Evolutionary conservation across 1,140 invertebrate genomes (phyloP).

Genomic region (Ooceraea biroi): DNA sequence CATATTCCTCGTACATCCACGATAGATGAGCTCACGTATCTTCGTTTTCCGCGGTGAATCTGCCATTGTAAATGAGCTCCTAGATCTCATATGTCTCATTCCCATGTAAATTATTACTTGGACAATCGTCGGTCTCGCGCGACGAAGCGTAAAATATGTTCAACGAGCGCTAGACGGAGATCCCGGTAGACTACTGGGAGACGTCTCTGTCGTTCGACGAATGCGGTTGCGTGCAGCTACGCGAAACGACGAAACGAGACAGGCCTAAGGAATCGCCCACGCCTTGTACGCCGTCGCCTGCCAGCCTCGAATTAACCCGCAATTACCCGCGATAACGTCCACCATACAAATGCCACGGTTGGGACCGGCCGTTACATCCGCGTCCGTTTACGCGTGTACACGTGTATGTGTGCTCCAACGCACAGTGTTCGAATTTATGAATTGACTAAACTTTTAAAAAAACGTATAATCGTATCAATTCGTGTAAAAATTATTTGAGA

Average conservation of each 20-base stretch:
- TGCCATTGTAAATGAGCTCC: constrained; percentile 36
- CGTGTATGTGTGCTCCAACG: too few relatives aligned
- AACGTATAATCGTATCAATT: too few relatives aligned
- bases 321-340: constrained; percentile 82
- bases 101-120: constrained; percentile 57
- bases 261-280: constrained; percentile 81
- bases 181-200: constrained; percentile 40
- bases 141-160: constrained; percentile 48
- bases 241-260: constrained; percentile 74
- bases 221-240: constrained; percentile 73
- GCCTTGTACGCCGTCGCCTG: constrained; percentile 78
- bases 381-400: constrained; percentile 16
- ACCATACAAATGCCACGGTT: constrained; percentile 63
- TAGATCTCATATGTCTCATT: constrained; percentile 45
- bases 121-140: constrained; percentile 56
- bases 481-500: too few relatives aligned
- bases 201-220: constrained; percentile 46
- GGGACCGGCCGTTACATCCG: constrained; percentile 34
- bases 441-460: too few relatives aligned
- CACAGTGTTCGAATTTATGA: too few relatives aligned
- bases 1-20: background rate
- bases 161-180: constrained; percentile 42
- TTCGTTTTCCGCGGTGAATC: background rate
- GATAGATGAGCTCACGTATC: background rate
- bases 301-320: constrained; percentile 83